Base-by-base conservation (phyloP, 2,797 vertebrate species). In the Odontamblyopus lacepedii region DNA sequence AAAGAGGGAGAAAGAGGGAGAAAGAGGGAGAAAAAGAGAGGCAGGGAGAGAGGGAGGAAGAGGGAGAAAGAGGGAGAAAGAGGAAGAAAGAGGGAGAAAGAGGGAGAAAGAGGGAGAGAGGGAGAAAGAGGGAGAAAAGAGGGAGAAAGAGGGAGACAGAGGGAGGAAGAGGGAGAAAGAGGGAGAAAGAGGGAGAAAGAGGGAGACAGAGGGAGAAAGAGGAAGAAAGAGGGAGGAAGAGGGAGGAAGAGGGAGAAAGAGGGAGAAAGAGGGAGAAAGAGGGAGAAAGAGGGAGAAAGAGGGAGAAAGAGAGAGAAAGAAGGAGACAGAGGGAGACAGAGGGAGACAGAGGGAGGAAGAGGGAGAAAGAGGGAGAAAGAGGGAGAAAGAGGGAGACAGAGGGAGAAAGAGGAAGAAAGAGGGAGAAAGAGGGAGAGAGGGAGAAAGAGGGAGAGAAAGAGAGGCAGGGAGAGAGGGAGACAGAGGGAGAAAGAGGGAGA, bases 321-420 rank as follows among this genome's bases (percentile, higher is more conserved):
- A n/a, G 4, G 16, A 51, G 80, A 79, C n/a, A n/a, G 76, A 78
- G 66, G 79, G 74, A 76, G 77, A 75, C 69, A 84, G 76, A 53
- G 74, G 68, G 16, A 65, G 60, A 76, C 26, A 71, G 70, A 32
- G 30, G 30, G 78, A 81, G 81, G 72, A 83, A 65, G n/a, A n/a
- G n/a, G 88, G 23, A 23, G 23, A 23, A 23, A 23, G 23, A 23
- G 23, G 1, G 0, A 1, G 23, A 23, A 0, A 48, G 44, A 18
- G 44, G 5, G 15, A 48, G 44, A 16, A n/a, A n/a, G n/a, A n/a
- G 15, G 15, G 2, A 48, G 16, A 18, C 16, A 51, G 18, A 53
- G 3, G 4, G 16, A 51, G 80, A 79, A n/a, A n/a, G 76, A 78
- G 66, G 79, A 73, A 76, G 77, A 75, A 71, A 84, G 76, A 53